Conservation (phyloP, 2,113 vertebrate genomes). For the Diadophis punctatus region DNA sequence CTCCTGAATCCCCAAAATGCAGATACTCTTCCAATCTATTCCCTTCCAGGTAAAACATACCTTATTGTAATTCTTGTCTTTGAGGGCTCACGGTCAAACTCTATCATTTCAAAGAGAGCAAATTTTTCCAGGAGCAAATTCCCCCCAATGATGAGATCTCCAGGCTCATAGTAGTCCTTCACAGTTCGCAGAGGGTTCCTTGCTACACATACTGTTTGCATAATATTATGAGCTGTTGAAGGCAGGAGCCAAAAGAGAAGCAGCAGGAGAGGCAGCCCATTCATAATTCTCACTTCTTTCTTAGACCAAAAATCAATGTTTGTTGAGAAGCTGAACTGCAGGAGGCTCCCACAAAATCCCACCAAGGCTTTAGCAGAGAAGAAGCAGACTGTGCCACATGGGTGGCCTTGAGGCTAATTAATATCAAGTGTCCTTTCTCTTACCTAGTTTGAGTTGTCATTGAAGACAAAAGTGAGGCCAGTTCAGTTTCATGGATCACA, state of each 20-base stretch:
- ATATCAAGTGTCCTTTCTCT: not conserved
- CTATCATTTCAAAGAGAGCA: not conserved
- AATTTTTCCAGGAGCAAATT: not conserved
- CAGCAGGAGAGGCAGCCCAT: not conserved
- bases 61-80: not conserved
- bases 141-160: not conserved
- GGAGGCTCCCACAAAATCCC: too few species aligned
- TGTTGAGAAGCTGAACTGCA: not conserved
- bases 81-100: not conserved
- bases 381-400: not conserved
- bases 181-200: not conserved
- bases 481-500: too few species aligned
- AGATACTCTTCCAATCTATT: not conserved
- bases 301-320: not conserved
- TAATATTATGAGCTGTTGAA: rapidly evolving
- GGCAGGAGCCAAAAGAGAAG: not conserved
- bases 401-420: not conserved
- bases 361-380: too few species aligned
- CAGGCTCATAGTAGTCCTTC: not conserved
- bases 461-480: too few species aligned
- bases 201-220: too few species aligned
- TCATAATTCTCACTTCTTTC: not conserved
- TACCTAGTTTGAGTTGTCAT: not conserved
- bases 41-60: not conserved
- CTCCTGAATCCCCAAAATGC: not conserved